These are phyloP conservation scores for Sturmia bella DNA, from an alignment of 2,888 invertebrate genomes.

Conservation along the genomic window DNA sequence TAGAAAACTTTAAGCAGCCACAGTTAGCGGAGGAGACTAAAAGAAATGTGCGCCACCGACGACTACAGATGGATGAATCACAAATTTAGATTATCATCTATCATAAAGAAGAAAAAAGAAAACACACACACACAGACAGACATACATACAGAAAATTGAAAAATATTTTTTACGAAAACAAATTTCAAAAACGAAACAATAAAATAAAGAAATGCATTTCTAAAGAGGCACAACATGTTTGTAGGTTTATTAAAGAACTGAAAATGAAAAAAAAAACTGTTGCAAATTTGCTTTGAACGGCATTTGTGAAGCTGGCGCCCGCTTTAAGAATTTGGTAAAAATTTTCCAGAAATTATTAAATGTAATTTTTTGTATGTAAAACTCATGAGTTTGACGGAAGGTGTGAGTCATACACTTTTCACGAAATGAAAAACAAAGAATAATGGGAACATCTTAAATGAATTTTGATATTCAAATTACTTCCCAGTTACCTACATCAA, in stretches of 20 bases:
- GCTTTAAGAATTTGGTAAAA: conserved; percentile 15
- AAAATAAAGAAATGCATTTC: conserved; percentile 34
- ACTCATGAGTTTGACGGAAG: conserved; percentile 18
- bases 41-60: conserved; percentile 66
- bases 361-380: conserved; percentile 14
- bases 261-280: conserved; percentile 18
- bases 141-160: conserved; percentile 44
- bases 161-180: conserved; percentile 43
- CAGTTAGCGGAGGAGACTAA: conserved; percentile 56
- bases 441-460: background rate
- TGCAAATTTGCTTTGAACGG: conserved; percentile 51
- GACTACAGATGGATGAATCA: conserved; percentile 66
- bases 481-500: background rate
- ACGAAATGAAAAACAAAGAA: background rate
- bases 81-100: conserved; percentile 63
- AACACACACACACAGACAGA: conserved; percentile 12
- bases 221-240: conserved; percentile 29
- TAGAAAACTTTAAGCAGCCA: conserved; percentile 55
- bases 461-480: background rate
- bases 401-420: conserved; percentile 34
- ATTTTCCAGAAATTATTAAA: conserved; percentile 15
- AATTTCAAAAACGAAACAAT: conserved; percentile 14
- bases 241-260: conserved; percentile 35
- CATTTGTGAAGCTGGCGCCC: conserved; percentile 54
- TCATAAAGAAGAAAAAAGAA: conserved; percentile 41